Evolutionary conservation across 2,888 invertebrate species (phyloP), one percentile per base, ranked within the genome.

Genomic region (Metellina segmentata): DNA sequence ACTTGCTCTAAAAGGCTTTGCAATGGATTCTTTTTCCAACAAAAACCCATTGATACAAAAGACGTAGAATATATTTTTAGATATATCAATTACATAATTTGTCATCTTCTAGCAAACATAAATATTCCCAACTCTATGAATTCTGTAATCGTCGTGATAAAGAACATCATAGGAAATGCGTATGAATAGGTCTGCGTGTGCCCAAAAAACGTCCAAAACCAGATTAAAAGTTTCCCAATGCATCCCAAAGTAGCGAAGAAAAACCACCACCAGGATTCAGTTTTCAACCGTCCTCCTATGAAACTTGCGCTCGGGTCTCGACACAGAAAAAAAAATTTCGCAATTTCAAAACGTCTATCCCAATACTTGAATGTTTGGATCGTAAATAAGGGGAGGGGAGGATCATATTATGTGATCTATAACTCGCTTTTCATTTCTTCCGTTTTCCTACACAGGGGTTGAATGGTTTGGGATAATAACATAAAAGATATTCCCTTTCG

Each of bases 381-480:
- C 52, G 52, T 52, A 78, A n/a, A 78, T 16, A 78, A 19, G 52
- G 48, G 48, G 48, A n/a, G 48, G 20, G 48, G 34, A 75, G 7
- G 75, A 16, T 48, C 48, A 49, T 49, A 77, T 51, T 49, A 51
- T 77, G 51, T 49, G 51, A 78, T 52, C 52, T 49, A 52, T 19
- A 52, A 78, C 52, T 8, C n/a, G n/a, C 78, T 78, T 52, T 78
- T 78, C 52, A 78, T 51, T 78, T 78, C 52, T 78, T 78, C 19
- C 51, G 51, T 52, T 78, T 20, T n/a, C 72, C 61, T 61, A 61
- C 61, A 52, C 78, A 48, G n/a, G 19, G 78, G 16, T 61, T 52
- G 78, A 78, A 78, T 78, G 52, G 49, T 61, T 20, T 6, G 52
- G 78, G 52, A 78, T 78, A 78, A 78, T 78, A 78, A 52, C 78